Percentiles rank a stretch among this genome's conserved stretches.
These are phyloP conservation scores for Drosophila subquinaria DNA, from an alignment of 2,888 invertebrate genomes.

Conservation along the genomic window DNA sequence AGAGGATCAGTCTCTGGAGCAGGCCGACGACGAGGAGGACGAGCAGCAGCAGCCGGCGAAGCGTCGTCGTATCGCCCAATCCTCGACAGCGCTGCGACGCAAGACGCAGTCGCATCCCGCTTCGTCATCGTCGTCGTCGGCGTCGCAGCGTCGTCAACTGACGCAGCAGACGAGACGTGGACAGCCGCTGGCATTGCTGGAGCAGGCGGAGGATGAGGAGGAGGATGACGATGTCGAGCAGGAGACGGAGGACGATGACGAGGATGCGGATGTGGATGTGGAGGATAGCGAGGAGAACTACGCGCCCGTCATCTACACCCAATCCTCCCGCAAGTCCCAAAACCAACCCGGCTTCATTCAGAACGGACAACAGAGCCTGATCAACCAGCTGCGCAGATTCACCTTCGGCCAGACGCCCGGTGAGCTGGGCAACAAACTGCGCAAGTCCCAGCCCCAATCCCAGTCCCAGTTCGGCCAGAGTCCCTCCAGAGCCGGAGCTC, in stretches of 20 bases:
- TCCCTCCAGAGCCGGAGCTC: constrained; percentile 27
- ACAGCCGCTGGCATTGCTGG: constrained; percentile 38
- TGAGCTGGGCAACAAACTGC: constrained; percentile 55
- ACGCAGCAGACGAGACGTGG: constrained; percentile 41
- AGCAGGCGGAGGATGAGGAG: constrained; percentile 53
- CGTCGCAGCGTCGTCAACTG: constrained; percentile 33
- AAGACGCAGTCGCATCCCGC: constrained; percentile 10
- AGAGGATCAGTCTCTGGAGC: constrained; percentile 49
- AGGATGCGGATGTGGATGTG: not conserved
- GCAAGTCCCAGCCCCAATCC: constrained; percentile 43
- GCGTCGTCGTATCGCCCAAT: constrained; percentile 35
- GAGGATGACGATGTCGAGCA: constrained; percentile 53
- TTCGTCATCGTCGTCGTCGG: constrained; percentile 9
- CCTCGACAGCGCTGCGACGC: constrained; percentile 25
- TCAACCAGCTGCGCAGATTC: constrained; percentile 78
- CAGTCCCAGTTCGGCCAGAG: constrained; percentile 1
- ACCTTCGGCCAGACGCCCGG: constrained; percentile 70
- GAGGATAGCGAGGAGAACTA: constrained; percentile 42
- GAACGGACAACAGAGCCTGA: constrained; percentile 73
- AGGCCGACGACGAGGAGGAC: constrained; percentile 50
- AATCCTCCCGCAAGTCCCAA: constrained; percentile 47
- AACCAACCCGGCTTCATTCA: constrained; percentile 71
- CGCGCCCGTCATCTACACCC: constrained; percentile 35
- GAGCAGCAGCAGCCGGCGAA: constrained; percentile 49
- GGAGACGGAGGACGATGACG: constrained; percentile 39